phyloP scores from a whole-genome alignment of 1,140 invertebrate genomes.

The Pararge aegeria region DNA sequence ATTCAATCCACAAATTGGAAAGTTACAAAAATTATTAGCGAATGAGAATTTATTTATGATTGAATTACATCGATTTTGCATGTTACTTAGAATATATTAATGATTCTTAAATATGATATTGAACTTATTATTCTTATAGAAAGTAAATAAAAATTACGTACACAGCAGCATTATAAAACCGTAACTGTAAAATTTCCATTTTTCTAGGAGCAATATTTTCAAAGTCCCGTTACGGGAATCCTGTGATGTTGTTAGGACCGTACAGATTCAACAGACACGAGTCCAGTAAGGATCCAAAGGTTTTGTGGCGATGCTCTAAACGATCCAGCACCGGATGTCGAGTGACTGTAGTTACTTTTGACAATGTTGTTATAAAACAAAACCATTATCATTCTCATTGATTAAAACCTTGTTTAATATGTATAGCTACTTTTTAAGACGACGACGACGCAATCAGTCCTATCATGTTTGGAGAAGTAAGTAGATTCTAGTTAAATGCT shows the following conservation, averaged over 20 bases:
- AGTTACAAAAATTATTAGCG: no score
- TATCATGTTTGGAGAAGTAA: no score
- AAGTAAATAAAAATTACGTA: no score
- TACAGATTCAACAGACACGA: conserved; percentile 25
- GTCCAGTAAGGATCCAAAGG: conserved; percentile 29
- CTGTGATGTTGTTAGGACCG: conserved; percentile 31
- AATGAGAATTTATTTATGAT: no score
- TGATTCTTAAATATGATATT: no score
- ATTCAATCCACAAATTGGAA: no score
- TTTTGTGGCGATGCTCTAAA: conserved; percentile 40
- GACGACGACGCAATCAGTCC: no score
- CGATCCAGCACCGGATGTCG: conserved; percentile 33
- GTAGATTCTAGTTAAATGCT: no score
- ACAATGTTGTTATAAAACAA: conserved; percentile 22
- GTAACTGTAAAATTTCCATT: background rate
- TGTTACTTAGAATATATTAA: no score
- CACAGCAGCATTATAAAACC: no score
- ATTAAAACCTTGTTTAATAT: background rate
- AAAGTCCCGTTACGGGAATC: conserved; percentile 36
- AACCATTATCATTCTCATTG: conserved; percentile 24
- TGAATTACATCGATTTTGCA: no score
- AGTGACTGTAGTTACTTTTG: conserved; percentile 23
- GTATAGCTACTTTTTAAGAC: background rate
- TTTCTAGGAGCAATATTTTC: conserved; percentile 29
- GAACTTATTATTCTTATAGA: no score